phyloP scores from a whole-genome alignment of 2,888 invertebrate species.

The Colostygia pectinataria region DNA sequence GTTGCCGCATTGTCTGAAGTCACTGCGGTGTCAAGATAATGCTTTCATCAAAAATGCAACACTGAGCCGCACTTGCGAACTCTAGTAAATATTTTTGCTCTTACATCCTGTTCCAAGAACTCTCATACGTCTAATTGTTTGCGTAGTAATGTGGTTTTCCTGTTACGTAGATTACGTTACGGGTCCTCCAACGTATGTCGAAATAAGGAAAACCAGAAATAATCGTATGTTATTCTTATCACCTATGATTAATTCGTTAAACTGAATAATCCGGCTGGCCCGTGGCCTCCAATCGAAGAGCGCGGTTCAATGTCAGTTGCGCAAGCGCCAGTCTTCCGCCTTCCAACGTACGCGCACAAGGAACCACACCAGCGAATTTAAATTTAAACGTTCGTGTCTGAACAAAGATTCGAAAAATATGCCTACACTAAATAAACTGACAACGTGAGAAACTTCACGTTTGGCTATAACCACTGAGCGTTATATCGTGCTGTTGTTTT shows the following conservation, averaged over 20 bases:
- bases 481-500: background rate
- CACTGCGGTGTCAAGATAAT: too few species aligned
- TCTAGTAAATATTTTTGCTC: conserved; percentile 2
- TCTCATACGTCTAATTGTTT: conserved; percentile 45
- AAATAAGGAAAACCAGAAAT: conserved; percentile 43
- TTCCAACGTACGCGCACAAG: conserved; percentile 59
- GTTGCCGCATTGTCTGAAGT: conserved; percentile 42
- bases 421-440: too few species aligned
- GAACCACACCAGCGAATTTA: conserved; percentile 63
- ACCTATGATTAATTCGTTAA: conserved; percentile 56
- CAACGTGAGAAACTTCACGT: too few species aligned
- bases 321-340: conserved; percentile 79
- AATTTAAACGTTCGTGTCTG: conserved; percentile 45
- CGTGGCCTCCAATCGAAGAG: conserved; percentile 71
- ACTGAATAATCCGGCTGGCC: conserved; percentile 65
- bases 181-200: conserved; percentile 17
- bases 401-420: background rate
- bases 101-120: conserved; percentile 59
- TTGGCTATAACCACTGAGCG: background rate
- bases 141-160: conserved; percentile 50
- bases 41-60: conserved; percentile 16
- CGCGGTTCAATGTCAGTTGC: conserved; percentile 80
- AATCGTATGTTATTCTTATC: conserved; percentile 27
- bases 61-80: conserved; percentile 17
- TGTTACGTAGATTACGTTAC: conserved; percentile 34